phyloP scores from a whole-genome alignment of 2,113 vertebrate genomes.

The Connochaetes taurinus region DNA sequence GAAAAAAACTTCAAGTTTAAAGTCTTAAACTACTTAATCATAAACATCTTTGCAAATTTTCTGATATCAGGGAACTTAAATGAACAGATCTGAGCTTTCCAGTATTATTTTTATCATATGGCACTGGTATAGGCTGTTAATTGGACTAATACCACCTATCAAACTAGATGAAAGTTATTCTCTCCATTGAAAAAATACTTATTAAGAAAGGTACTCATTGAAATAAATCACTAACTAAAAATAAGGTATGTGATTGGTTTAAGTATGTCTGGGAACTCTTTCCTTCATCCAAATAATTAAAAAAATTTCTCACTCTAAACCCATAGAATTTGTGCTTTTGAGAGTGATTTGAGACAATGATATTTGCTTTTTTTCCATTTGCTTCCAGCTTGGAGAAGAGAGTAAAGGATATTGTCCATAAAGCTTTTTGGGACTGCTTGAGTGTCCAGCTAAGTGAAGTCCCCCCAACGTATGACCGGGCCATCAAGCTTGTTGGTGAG shows the following conservation, averaged over 20 bases:
- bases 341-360: neutral
- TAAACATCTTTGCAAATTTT: neutral
- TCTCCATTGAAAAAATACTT: neutral
- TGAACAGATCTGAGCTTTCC: neutral
- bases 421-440: conserved; percentile 96
- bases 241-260: neutral
- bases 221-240: neutral
- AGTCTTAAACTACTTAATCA: neutral
- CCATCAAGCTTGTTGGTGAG: conserved; percentile 84
- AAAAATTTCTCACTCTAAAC: neutral
- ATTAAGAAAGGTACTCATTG: neutral
- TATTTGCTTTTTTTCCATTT: neutral
- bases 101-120: neutral
- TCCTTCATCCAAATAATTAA: neutral
- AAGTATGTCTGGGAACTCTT: neutral
- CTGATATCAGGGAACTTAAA: neutral
- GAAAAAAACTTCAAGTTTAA: neutral
- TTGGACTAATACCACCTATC: neutral
- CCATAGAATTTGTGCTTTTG: neutral
- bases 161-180: neutral
- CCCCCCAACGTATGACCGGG: conserved; percentile 84
- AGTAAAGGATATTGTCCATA: conserved; percentile 95
- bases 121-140: neutral
- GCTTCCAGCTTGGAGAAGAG: conserved; percentile 88
- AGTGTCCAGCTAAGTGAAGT: conserved; percentile 90